Conservation (phyloP, 2,888 invertebrate genomes). For the Hanleya hanleyi region DNA sequence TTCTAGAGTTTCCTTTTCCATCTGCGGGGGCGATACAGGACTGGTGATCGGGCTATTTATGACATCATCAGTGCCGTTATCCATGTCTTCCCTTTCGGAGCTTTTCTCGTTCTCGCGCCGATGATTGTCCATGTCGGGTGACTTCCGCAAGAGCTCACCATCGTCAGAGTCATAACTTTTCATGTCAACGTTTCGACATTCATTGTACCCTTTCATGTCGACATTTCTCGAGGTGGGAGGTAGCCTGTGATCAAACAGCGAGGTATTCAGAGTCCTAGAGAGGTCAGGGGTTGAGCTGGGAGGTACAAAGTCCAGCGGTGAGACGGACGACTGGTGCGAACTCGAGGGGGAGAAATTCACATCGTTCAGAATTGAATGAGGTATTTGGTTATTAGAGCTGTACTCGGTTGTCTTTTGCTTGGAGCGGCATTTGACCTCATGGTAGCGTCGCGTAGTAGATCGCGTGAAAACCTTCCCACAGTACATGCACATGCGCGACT, state of each 20-base stretch:
- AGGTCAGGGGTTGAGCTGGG: neutral
- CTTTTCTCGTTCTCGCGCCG: neutral
- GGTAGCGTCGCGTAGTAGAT: constrained; percentile 66
- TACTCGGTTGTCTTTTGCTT: neutral
- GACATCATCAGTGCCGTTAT: neutral
- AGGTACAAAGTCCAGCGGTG: neutral
- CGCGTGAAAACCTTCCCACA: constrained; percentile 66
- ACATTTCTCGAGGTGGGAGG: neutral
- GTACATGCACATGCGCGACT: constrained; percentile 64
- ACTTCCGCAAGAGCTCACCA: neutral
- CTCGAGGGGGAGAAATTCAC: neutral
- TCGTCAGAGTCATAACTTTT: neutral
- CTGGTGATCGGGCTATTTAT: neutral
- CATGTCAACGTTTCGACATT: neutral
- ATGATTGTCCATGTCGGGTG: neutral
- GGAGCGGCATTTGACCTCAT: constrained; percentile 41
- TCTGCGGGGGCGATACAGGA: neutral
- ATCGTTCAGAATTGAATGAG: neutral
- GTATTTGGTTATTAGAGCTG: constrained; percentile 1
- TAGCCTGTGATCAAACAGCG: neutral
- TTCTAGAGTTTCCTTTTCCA: neutral
- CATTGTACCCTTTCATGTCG: no score
- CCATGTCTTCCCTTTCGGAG: neutral
- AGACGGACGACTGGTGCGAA: constrained; percentile 4
- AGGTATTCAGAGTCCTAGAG: neutral